Conservation (phyloP, 2,113 vertebrate species). For the Sarotherodon lohbergeri region DNA sequence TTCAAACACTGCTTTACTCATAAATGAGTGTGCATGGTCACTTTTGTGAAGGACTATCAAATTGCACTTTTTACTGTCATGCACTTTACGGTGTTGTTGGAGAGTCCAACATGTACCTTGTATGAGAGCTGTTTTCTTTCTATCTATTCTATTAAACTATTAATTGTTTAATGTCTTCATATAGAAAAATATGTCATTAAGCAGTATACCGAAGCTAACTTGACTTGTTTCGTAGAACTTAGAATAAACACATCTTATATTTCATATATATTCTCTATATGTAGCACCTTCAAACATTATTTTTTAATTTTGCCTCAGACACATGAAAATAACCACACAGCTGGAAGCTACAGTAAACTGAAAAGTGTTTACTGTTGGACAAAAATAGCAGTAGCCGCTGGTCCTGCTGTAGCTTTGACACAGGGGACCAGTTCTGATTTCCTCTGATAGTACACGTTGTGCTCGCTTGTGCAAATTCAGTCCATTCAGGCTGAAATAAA, state of each 20-base stretch:
- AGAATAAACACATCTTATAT: neutral
- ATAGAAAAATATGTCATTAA: neutral
- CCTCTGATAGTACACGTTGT: neutral
- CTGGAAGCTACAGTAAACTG: neutral
- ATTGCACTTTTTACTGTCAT: fast-evolving
- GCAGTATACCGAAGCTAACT: neutral
- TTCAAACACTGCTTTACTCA: neutral
- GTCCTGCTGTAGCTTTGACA: slow-evolving; percentile 6
- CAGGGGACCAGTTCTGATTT: neutral
- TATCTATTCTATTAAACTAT: neutral
- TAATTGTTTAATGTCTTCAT: neutral
- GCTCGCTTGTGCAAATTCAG: neutral
- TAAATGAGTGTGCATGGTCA: neutral
- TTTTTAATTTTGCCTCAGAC: neutral
- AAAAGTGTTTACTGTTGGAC: neutral
- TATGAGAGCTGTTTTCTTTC: neutral
- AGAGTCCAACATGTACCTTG: neutral
- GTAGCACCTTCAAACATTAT: fast-evolving
- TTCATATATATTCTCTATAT: neutral
- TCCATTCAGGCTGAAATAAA: neutral
- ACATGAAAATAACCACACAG: neutral
- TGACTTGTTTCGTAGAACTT: neutral
- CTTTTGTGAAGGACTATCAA: neutral
- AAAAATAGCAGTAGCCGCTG: neutral
- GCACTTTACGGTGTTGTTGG: neutral